A percentile compares a stretch with the other conserved stretches of the same genome.
Evolutionary conservation across 2,797 vertebrate genomes (phyloP).

Genomic region (Pseudochirops cupreus): DNA sequence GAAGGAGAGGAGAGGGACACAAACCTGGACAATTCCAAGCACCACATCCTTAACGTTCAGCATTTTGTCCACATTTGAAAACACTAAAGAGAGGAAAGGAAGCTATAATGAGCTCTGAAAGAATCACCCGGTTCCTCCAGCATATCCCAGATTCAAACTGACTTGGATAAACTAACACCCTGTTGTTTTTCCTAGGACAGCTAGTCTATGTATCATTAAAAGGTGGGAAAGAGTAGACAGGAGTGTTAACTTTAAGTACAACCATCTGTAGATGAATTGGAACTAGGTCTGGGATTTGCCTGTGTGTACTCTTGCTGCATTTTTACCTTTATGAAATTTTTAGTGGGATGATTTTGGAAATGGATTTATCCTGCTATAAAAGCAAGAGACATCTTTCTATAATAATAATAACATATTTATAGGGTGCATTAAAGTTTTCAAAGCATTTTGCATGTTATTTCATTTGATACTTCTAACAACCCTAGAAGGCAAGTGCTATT

Average conservation of each 20-base stretch:
- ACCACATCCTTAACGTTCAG: not conserved
- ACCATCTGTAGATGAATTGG: not conserved
- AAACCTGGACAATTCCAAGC: not conserved
- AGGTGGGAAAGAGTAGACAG: not conserved
- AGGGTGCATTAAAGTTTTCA: not conserved
- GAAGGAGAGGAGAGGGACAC: not conserved
- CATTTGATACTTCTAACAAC: not conserved
- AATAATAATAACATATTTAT: not conserved
- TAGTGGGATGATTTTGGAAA: not conserved
- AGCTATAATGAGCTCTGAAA: slow-evolving; percentile 21
- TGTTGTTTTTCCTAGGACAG: slow-evolving; percentile 37
- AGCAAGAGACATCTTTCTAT: not conserved
- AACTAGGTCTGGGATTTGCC: not conserved
- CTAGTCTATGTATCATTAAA: slow-evolving; percentile 30
- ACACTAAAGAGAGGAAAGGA: slow-evolving; percentile 8
- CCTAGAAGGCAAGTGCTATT: not conserved
- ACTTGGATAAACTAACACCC: not conserved
- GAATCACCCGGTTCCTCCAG: too few species aligned
- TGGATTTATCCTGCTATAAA: not conserved
- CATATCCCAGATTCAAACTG: not conserved
- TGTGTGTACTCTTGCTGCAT: not conserved
- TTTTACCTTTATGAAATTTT: not conserved
- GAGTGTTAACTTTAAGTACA: not conserved
- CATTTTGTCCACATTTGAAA: slow-evolving; percentile 8
- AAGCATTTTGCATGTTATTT: not conserved